Evolutionary conservation across 2,888 invertebrate species (phyloP), one percentile per base, ranked within the genome.

Genomic region (Iphiclides podalirius): DNA sequence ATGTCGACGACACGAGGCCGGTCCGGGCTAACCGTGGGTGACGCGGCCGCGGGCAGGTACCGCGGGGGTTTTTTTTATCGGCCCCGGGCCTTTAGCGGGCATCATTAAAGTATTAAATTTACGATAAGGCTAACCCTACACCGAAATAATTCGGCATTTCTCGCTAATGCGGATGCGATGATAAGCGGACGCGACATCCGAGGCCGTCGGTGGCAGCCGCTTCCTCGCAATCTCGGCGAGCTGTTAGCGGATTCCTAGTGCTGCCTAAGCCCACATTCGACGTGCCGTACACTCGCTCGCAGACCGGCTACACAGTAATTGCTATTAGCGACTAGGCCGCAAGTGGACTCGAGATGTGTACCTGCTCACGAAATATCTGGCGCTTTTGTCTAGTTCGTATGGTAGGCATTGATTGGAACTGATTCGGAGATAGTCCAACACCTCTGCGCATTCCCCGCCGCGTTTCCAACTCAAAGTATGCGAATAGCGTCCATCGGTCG

Each of bases 71-170:
- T 67, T 81, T 84, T 85, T 83, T 73, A 72, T 73, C 63, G 71
- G 71, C 72, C 69, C 66, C 71, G 72, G 75, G 55, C 67, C 74
- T 75, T 75, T 72, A 56, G 69, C 67, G 68, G 73, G 68, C 76
- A 70, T 84, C 79, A 79, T 83, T 83, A 82, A 80, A 83, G 83
- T 85, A 84, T 86, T 82, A 77, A 80, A 75, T 82, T 83, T 79
- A 82, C 73, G 79, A 79, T 82, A 77, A 77, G 67, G 67, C 65
- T 70, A 72, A 64, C 63, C 63, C 55, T 61, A 65, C 62, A 65
- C 63, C 64, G 60, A 64, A 68, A 72, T 72, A 65, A 67, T 67
- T 67, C 61, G 52, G 60, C 58, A 61, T 62, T 62, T 61, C 60
- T 61, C 60, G 59, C 61, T 58, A 58, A 64, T 47, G 47, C 26